phyloP scores from a whole-genome alignment of 1,140 invertebrate genomes.

The Philotrypesis tridentata region DNA sequence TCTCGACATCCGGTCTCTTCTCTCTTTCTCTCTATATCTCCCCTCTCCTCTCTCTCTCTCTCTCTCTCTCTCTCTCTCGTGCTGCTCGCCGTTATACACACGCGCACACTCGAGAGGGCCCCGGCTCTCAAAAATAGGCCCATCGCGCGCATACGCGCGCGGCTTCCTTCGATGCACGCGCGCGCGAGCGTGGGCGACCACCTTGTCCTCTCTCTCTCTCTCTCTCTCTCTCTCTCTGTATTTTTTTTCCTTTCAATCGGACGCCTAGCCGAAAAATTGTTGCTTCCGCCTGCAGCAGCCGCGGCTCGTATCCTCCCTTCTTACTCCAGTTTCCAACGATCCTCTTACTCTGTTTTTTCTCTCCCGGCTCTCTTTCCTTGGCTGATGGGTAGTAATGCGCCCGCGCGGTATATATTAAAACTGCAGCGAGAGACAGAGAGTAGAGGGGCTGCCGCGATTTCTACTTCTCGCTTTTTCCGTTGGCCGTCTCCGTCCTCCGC shows the following conservation, averaged over 20 bases:
- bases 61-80: slow-evolving; percentile 28
- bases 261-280: slow-evolving; percentile 48
- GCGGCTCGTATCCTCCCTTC: slow-evolving; percentile 27
- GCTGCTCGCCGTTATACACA: slow-evolving; percentile 13
- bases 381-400: too few relatives aligned
- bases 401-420: too few relatives aligned
- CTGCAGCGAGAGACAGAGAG: too few relatives aligned
- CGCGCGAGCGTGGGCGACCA: slow-evolving; percentile 51
- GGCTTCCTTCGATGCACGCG: slow-evolving; percentile 46
- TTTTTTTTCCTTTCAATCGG: slow-evolving; percentile 36
- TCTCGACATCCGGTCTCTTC: slow-evolving; percentile 47
- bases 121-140: slow-evolving; percentile 65
- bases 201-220: slow-evolving; percentile 22
- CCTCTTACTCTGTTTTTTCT: slow-evolving; percentile 33
- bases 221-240: not conserved
- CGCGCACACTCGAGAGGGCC: slow-evolving; percentile 32
- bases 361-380: too few relatives aligned
- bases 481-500: not conserved
- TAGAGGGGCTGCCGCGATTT: not conserved
- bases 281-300: slow-evolving; percentile 37
- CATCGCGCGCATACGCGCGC: slow-evolving; percentile 2
- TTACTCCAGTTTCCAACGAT: slow-evolving; percentile 47
- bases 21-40: slow-evolving; percentile 33
- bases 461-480: not conserved
- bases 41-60: slow-evolving; percentile 4